Percentiles rank a stretch among this genome's conserved stretches.
Evolutionary conservation across 2,797 vertebrate genomes (phyloP).

Genomic region (Hafferia zeledoni): DNA sequence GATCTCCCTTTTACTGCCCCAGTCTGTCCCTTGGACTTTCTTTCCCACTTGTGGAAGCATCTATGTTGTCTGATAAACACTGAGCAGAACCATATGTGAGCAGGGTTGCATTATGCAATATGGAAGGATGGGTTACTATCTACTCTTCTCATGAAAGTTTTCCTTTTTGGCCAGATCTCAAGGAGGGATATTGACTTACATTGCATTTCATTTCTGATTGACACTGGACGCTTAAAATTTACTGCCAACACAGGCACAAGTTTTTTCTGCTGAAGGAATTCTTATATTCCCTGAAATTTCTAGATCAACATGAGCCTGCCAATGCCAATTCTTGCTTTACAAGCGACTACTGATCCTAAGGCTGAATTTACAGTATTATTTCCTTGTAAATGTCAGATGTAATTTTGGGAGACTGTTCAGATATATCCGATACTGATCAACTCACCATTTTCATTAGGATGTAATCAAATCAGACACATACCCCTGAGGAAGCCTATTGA

Average conservation of each 20-base stretch:
- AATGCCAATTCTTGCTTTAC: slow-evolving; percentile 47
- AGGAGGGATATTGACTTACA: not conserved
- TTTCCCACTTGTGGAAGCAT: not conserved
- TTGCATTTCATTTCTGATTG: slow-evolving; percentile 22
- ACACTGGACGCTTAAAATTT: not conserved
- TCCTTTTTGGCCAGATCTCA: slow-evolving; percentile 20
- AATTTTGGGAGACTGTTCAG: slow-evolving; percentile 38
- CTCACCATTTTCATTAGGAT: slow-evolving; percentile 24
- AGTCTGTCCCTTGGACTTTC: not conserved
- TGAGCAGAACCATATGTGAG: slow-evolving; percentile 37
- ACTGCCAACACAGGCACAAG: not conserved
- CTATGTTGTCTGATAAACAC: slow-evolving; percentile 26
- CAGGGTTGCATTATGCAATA: slow-evolving; percentile 2
- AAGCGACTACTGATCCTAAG: slow-evolving; percentile 47
- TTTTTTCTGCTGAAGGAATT: slow-evolving; percentile 21
- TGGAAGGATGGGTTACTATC: slow-evolving; percentile 10
- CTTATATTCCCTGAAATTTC: slow-evolving; percentile 34
- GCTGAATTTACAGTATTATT: slow-evolving; percentile 51
- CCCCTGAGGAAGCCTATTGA: slow-evolving; percentile 25
- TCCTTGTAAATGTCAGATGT: slow-evolving; percentile 61
- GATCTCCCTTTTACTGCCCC: not conserved
- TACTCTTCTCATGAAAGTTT: not conserved
- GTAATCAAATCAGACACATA: slow-evolving; percentile 16
- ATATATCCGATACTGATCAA: not conserved
- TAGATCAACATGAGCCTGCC: slow-evolving; percentile 19